A percentile compares a stretch with the other conserved stretches of the same genome.
Evolutionary conservation across 2,797 vertebrate species (phyloP).

Genomic region (Spheniscus humboldti): DNA sequence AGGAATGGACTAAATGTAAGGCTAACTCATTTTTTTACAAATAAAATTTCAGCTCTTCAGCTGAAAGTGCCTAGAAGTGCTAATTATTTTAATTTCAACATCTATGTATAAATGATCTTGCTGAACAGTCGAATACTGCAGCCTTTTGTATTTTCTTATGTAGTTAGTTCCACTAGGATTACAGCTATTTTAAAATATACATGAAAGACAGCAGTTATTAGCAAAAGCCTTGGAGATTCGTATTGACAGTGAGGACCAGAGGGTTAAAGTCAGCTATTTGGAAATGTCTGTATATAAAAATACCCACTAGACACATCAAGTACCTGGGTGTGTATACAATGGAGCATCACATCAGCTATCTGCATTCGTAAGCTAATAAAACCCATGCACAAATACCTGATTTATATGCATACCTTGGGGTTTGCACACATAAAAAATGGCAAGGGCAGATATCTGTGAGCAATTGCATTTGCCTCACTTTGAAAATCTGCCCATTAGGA

Average conservation of each 20-base stretch:
- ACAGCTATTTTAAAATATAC: neutral
- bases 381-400: neutral
- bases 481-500: neutral
- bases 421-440: neutral
- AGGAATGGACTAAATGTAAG: neutral
- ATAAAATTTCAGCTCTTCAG: neutral
- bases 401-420: neutral
- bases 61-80: neutral
- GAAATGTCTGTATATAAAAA: neutral
- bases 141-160: neutral
- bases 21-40: neutral
- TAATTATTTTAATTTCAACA: neutral
- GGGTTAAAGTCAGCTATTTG: conserved; percentile 28
- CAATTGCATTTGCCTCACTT: neutral
- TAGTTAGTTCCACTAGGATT: neutral
- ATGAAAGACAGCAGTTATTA: conserved; percentile 1
- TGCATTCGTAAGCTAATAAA: neutral
- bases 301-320: neutral
- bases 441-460: neutral
- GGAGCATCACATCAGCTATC: neutral
- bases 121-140: conserved; percentile 4
- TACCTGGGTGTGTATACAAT: neutral
- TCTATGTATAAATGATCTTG: neutral
- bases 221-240: neutral
- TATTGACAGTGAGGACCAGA: neutral